Conservation (phyloP, 2,113 vertebrate species). For the Choloepus hoffmanni region DNA sequence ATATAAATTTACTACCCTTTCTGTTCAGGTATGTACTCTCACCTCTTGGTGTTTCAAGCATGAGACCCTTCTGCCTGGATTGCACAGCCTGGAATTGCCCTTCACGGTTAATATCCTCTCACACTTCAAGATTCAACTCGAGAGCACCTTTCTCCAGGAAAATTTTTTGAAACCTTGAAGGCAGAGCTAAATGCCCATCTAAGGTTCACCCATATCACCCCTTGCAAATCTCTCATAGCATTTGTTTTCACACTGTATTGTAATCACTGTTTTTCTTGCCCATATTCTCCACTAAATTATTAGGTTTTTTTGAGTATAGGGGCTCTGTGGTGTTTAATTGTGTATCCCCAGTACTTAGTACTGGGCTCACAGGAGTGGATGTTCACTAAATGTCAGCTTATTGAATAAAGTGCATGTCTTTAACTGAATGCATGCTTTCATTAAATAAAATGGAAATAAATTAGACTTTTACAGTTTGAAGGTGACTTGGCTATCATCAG, state of each 20-base stretch:
- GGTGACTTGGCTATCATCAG: not conserved
- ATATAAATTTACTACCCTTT: not conserved
- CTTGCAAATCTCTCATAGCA: not conserved
- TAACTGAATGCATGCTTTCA: not conserved
- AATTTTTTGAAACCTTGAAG: not conserved
- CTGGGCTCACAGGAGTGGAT: not conserved
- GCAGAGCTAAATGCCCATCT: not conserved
- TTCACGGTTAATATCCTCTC: not conserved
- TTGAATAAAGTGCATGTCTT: not conserved
- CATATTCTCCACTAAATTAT: slow-evolving; percentile 50
- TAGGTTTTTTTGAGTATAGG: not conserved
- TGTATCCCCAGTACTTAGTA: not conserved
- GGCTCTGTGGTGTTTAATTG: not conserved
- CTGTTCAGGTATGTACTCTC: not conserved
- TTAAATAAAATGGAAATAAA: slow-evolving; percentile 27
- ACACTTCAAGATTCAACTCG: not conserved
- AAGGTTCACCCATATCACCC: not conserved
- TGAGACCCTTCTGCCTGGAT: not conserved
- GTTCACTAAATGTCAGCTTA: slow-evolving; percentile 12
- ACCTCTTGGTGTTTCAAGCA: not conserved
- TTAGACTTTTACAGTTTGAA: slow-evolving; percentile 26
- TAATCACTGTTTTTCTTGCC: not conserved
- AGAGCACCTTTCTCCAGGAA: not conserved
- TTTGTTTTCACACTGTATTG: not conserved
- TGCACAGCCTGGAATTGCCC: not conserved